These are phyloP conservation scores for Perodicticus potto DNA, from an alignment of 2,797 vertebrate genomes.

Conservation along the genomic window DNA sequence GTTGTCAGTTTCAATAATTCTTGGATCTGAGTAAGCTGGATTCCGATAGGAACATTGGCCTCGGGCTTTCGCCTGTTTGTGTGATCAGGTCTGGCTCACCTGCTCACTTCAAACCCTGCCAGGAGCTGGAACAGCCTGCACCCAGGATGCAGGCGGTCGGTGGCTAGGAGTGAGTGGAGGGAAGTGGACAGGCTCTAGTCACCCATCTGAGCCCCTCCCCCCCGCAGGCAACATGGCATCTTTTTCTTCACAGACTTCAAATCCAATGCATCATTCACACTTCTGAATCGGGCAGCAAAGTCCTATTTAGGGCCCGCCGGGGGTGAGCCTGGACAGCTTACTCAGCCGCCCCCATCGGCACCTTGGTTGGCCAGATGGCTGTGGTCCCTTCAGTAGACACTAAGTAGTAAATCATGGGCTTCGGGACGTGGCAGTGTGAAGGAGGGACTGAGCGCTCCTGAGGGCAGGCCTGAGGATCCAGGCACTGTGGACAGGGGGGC, in stretches of 20 bases:
- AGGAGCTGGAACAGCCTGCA: neutral
- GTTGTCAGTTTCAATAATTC: conserved; percentile 20
- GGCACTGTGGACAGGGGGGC: too few species aligned
- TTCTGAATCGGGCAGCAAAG: neutral
- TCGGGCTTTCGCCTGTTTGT: neutral
- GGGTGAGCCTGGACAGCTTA: neutral
- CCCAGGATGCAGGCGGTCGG: neutral
- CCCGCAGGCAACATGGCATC: neutral
- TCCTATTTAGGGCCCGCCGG: neutral
- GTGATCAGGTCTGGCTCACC: neutral
- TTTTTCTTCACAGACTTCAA: neutral
- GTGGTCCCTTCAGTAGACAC: neutral
- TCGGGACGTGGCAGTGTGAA: neutral
- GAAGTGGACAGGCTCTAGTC: neutral
- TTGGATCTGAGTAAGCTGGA: neutral
- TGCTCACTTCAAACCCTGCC: conserved; percentile 35
- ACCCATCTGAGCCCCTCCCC: neutral
- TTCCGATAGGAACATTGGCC: conserved; percentile 15
- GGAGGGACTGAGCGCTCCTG: neutral
- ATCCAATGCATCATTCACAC: neutral
- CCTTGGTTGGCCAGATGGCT: neutral
- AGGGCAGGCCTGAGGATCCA: neutral
- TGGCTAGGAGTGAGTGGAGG: neutral
- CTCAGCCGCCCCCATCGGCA: too few species aligned
- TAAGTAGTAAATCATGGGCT: neutral